Evolutionary conservation across 1,140 invertebrate species (phyloP).

Genomic region (Drosophila aff.): DNA sequence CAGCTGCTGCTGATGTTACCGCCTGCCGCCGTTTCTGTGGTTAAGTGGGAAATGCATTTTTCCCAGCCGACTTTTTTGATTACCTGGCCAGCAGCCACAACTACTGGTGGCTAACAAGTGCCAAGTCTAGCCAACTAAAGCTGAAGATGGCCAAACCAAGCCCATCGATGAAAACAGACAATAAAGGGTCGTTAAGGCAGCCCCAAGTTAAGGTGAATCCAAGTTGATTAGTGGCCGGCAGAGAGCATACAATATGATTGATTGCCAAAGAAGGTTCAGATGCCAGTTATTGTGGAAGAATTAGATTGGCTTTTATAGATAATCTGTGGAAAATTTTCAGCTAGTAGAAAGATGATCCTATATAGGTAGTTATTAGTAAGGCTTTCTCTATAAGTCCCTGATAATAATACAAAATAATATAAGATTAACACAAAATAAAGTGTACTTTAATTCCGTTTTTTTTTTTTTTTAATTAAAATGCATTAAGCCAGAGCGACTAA

Average conservation of each 20-base stretch:
- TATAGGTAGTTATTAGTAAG: background rate
- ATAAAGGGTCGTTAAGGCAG: constrained; percentile 33
- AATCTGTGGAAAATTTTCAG: background rate
- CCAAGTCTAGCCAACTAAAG: constrained; percentile 14
- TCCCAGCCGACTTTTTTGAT: constrained; percentile 20
- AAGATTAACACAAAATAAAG: no score
- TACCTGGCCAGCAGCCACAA: constrained; percentile 26
- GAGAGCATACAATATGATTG: constrained; percentile 33
- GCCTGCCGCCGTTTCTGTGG: constrained; percentile 16
- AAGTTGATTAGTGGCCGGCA: constrained; percentile 32
- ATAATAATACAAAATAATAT: background rate
- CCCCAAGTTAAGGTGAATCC: constrained; percentile 20
- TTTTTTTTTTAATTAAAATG: no score
- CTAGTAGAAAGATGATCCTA: background rate
- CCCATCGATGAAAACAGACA: constrained; percentile 28
- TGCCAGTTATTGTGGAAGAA: constrained; percentile 2
- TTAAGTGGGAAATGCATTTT: constrained; percentile 37
- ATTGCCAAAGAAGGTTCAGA: constrained; percentile 15
- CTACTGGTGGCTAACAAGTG: constrained; percentile 29
- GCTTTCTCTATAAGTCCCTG: background rate
- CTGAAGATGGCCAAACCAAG: constrained; percentile 16
- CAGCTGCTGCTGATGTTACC: constrained; percentile 17
- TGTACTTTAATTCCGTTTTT: no score
- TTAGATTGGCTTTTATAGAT: constrained; percentile 1
- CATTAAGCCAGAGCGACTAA: no score